Conservation (phyloP, 37 sponge, comb jelly and placozoan species). For the Diacarnus erythraeanus region DNA sequence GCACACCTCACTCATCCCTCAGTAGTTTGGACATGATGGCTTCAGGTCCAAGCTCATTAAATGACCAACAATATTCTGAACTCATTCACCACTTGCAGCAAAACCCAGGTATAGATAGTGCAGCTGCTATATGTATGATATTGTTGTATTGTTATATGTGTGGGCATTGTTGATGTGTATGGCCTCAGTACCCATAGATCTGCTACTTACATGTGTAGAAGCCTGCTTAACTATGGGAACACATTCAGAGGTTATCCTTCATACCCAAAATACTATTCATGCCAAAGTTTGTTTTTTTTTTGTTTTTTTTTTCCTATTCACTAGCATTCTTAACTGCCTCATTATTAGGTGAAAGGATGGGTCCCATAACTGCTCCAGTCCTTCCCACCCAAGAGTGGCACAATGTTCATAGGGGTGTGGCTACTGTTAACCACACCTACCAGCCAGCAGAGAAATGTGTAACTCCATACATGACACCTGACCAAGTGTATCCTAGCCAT, state of each 20-base stretch:
- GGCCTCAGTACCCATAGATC: background rate
- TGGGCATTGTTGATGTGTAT: too few relatives aligned
- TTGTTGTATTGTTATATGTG: too few relatives aligned
- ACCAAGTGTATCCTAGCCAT: background rate
- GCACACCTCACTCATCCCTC: slow-evolving; percentile 6
- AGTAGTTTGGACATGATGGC: background rate
- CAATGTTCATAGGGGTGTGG: slow-evolving; percentile 5
- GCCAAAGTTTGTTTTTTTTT: too few relatives aligned
- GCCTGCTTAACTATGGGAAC: background rate
- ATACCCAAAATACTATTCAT: too few relatives aligned
- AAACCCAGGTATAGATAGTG: background rate
- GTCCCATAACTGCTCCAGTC: slow-evolving; percentile 17
- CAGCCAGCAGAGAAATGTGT: background rate
- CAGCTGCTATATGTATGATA: background rate
- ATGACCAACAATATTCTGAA: background rate
- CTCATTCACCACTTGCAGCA: background rate
- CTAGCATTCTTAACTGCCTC: too few relatives aligned
- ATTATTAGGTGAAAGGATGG: background rate
- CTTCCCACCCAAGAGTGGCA: background rate
- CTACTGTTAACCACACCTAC: background rate
- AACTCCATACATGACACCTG: background rate
- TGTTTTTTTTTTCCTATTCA: too few relatives aligned
- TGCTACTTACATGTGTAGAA: background rate
- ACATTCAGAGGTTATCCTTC: background rate
- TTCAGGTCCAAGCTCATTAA: background rate